phyloP scores from a whole-genome alignment of 2,113 vertebrate genomes.

The Tympanuchus pallidicinctus region DNA sequence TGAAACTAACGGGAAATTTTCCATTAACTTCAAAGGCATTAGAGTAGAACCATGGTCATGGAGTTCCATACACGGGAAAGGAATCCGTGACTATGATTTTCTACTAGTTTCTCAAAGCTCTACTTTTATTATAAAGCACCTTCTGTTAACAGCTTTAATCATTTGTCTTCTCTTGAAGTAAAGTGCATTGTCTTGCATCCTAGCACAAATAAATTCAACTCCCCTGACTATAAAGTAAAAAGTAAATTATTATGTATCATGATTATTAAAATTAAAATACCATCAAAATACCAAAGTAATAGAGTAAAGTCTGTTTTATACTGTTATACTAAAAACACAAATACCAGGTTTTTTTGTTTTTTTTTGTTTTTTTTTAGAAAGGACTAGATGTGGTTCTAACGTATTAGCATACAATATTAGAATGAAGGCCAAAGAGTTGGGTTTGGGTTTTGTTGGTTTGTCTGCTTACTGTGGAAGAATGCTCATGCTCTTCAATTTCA shows the following conservation, averaged over 20 bases:
- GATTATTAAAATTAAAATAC: neutral
- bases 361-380: neutral
- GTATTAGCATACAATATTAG: neutral
- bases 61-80: neutral
- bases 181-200: neutral
- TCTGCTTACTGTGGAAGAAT: neutral
- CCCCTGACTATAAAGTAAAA: neutral
- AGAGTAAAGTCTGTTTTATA: neutral
- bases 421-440: neutral
- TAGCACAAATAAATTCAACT: neutral
- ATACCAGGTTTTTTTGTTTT: neutral
- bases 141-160: neutral
- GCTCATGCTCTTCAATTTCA: neutral
- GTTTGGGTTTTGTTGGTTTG: neutral
- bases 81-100: neutral
- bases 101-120: neutral
- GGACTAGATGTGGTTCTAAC: neutral
- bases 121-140: neutral
- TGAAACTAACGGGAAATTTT: slow-evolving; percentile 53
- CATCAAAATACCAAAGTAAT: neutral
- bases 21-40: slow-evolving; percentile 30
- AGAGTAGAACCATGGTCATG: neutral
- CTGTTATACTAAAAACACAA: neutral
- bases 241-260: neutral
- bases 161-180: neutral